Base-by-base conservation (phyloP, 1,140 invertebrate genomes). In the Brachionus manjavacas region DNA sequence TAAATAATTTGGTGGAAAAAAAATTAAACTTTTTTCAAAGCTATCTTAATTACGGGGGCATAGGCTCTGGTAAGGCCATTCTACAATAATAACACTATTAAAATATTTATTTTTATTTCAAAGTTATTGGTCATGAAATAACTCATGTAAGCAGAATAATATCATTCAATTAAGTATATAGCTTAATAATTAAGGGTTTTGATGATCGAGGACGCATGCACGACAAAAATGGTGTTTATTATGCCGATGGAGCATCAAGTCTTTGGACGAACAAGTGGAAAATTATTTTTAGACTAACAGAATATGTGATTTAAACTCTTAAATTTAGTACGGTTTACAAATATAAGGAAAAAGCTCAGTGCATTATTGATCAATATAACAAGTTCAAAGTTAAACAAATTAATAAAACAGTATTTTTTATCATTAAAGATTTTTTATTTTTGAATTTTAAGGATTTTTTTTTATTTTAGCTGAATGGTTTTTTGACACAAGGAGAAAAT, bases 21-120 rank as follows among this genome's bases (percentile, higher is more conserved):
- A 14, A 49, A 49, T 7, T 72, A 16, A 46, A 84, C n/a, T 84
- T 74, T 31, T 49, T 68, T 28, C n/a, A 12, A 85, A 89, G 87
- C 23, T 87, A 88, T 14, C 87, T 95, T 12, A 94, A 95, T 88
- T 96, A 95, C 87, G 95, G 92, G 20, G 92, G 91, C 8, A 92
- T 92, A 79, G 92, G 92, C 20, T 90, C 91, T 11, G 92, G 68
- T 72, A 72, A 72, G 52, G 9, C 11, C 12, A 55, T 55, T 55
- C 4, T 8, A 9, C 16, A 20, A 60, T 20, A n/a, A 55, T 8
- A 16, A 14, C 23, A 8, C 1, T 7, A 39, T 72, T 72, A 4
- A 16, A 39, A 72, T n/a, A n/a, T 41, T 16, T 41, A n/a, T 20
- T 41, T 41, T 41, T 16, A 20, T 16, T 72, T 72, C 25, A 46